These are phyloP conservation scores for Pantherophis guttatus DNA, from an alignment of 2,113 vertebrate genomes.

Conservation along the genomic window DNA sequence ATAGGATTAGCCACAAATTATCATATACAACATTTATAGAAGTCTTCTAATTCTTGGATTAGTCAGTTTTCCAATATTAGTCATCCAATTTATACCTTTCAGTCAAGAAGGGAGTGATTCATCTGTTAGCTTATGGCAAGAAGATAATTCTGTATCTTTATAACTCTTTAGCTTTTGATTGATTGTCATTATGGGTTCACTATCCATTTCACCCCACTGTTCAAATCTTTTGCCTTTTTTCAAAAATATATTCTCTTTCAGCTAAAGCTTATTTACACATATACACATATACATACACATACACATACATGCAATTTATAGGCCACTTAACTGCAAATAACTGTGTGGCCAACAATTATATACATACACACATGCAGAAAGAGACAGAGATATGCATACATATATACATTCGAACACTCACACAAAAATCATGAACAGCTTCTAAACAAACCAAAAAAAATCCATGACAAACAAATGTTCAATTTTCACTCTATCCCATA, in stretches of 20 bases:
- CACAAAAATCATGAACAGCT: too few relatives aligned
- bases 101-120: neutral
- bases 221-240: neutral
- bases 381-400: too few relatives aligned
- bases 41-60: neutral
- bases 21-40: neutral
- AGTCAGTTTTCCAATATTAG: neutral
- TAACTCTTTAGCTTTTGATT: neutral
- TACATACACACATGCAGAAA: too few relatives aligned
- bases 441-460: too few relatives aligned
- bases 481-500: too few relatives aligned
- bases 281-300: neutral
- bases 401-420: too few relatives aligned
- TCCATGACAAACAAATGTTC: too few relatives aligned
- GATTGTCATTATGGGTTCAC: neutral
- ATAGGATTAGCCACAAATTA: neutral
- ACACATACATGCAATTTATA: neutral
- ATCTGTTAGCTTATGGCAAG: neutral
- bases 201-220: neutral
- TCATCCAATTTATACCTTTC: neutral
- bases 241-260: neutral
- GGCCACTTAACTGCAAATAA: neutral
- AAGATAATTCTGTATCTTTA: neutral
- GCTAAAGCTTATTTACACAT: neutral
- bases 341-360: neutral